Base-by-base conservation (phyloP, 37 sponge, comb jelly and placozoan species). In the Oscarella lobularis region DNA sequence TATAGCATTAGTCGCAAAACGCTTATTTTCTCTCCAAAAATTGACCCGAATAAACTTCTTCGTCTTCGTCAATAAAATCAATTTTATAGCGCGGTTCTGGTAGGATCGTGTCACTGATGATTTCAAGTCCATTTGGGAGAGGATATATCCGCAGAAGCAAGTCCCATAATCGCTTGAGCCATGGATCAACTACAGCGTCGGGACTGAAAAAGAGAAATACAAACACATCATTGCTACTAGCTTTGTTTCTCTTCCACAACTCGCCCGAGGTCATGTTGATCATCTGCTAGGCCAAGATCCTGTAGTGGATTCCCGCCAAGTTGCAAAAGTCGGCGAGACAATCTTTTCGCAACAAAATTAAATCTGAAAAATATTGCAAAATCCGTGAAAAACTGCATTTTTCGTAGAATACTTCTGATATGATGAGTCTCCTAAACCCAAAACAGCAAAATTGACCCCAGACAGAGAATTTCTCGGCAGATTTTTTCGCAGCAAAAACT, bases 381-480 rank as follows among this genome's bases (percentile, higher is more conserved):
- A 48, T 20, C 20, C 60, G 20, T 48, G 60, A 48, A 48, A 27
- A 20, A 9, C 60, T n/a, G n/a, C n/a, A n/a, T n/a, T n/a, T 20
- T 27, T 48, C 60, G 60, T 20, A 9, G 38, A 68, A 36, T 66
- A 92, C 92, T 88, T 91, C n/a, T 72, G 75, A 69, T 98, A 98
- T 54, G 99, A 98, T 39, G 99, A 98, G 82, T 98, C 99, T 3
- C 99, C 99, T 2, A 98, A 81, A 0, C 95, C 99, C n/a, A 94
- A 75, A 0, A 98, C 89, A 9, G 82, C 81, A 40, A 83, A 79
- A 41, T 82, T 60, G 33, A 88, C 38, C 3, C 34, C 14, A 30
- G 74, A 40, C 14, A 98, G 80, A 0, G 91, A 87, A 48, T 84
- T 83, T 0, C 39, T 31, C 0, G 92, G 92, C 30, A 98, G 90